Percentiles rank a stretch among this genome's conserved stretches.
Evolutionary conservation across 1,140 invertebrate genomes (phyloP).

Genomic region (Drosophila sechellia): DNA sequence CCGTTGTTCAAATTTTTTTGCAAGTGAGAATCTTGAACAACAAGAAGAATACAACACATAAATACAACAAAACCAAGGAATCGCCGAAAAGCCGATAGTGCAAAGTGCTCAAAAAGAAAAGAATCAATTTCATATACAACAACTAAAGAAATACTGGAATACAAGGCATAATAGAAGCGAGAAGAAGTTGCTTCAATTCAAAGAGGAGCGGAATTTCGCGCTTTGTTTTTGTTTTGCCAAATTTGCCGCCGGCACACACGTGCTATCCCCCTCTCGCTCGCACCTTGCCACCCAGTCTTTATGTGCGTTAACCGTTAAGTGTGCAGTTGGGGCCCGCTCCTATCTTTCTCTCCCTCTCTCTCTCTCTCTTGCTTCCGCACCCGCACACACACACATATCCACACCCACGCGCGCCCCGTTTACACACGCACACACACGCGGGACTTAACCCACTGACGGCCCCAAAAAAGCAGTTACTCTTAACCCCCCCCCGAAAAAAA

Average conservation of each 20-base stretch:
- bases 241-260: conserved; percentile 58
- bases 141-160: conserved; percentile 37
- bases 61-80: conserved; percentile 25
- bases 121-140: neutral
- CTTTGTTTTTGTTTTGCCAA: conserved; percentile 52
- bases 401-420: neutral
- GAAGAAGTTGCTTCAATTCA: neutral
- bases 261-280: conserved; percentile 37
- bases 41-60: conserved; percentile 18
- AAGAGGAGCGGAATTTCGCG: conserved; percentile 30
- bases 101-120: conserved; percentile 3
- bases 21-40: conserved; percentile 23
- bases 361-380: conserved; percentile 1
- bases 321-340: conserved; percentile 28
- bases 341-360: conserved; percentile 4
- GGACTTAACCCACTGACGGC: conserved; percentile 25
- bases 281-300: conserved; percentile 13
- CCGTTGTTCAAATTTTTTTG: conserved; percentile 47
- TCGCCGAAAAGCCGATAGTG: conserved; percentile 21
- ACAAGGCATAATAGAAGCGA: conserved; percentile 8
- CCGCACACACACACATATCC: neutral
- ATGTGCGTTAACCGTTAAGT: conserved; percentile 47
- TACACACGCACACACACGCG: neutral
- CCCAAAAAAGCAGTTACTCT: neutral
- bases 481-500: neutral